Percentiles rank a stretch among this genome's conserved stretches.
Evolutionary conservation across 92 coral and sea anemone genomes (phyloP).

Genomic region (Epizoanthus rinbou): DNA sequence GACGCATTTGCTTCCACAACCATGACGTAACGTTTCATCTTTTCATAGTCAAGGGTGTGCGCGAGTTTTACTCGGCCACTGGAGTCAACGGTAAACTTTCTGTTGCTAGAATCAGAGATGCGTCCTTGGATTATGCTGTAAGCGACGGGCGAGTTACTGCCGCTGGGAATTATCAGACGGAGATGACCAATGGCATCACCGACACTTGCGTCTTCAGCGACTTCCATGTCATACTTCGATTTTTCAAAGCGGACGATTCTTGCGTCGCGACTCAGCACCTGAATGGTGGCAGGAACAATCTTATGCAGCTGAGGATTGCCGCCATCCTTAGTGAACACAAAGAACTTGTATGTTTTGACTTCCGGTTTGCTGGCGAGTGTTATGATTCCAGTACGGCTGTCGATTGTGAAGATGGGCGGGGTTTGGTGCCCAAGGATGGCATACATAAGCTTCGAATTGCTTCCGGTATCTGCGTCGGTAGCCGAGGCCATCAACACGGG

Average conservation of each 20-base stretch:
- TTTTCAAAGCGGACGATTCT: constrained; percentile 75
- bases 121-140: constrained; percentile 77
- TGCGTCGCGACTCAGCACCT: constrained; percentile 63
- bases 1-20: constrained; percentile 83
- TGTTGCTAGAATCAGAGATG: constrained; percentile 52
- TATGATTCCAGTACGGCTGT: constrained; percentile 69
- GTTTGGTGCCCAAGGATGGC: constrained; percentile 93
- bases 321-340: constrained; percentile 82
- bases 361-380: constrained; percentile 75
- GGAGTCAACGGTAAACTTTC: constrained; percentile 66
- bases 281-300: constrained; percentile 67
- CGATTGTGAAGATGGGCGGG: constrained; percentile 89
- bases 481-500: constrained; percentile 85
- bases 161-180: constrained; percentile 68
- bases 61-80: constrained; percentile 66
- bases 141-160: constrained; percentile 57
- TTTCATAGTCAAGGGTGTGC: constrained; percentile 75
- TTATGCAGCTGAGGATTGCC: constrained; percentile 77
- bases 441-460: constrained; percentile 82
- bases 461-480: constrained; percentile 85
- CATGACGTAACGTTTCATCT: constrained; percentile 78
- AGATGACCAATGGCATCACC: constrained; percentile 49
- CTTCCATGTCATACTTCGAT: constrained; percentile 65
- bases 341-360: constrained; percentile 82
- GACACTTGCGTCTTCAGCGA: constrained; percentile 57